phyloP scores from a whole-genome alignment of 2,888 invertebrate genomes.

The Xestoiulus laeticollis region DNA sequence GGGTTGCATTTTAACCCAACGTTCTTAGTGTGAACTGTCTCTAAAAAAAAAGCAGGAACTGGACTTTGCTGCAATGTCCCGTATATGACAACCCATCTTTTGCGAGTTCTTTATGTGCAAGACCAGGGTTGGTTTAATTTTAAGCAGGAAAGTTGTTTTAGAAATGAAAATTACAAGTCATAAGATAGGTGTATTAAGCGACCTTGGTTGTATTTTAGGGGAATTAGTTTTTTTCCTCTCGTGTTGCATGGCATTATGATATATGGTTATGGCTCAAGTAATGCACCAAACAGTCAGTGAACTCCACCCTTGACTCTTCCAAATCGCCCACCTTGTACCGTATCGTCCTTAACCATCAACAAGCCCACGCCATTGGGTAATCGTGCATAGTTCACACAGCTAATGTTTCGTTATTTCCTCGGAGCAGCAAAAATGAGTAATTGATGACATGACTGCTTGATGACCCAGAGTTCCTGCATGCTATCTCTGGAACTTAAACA shows the following conservation, averaged over 20 bases:
- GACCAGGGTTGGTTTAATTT: not conserved
- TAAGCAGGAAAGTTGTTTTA: constrained; percentile 12
- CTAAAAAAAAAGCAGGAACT: not conserved
- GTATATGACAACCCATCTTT: not conserved
- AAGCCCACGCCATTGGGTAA: constrained; percentile 11
- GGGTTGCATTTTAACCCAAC: too few species aligned
- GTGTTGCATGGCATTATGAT: constrained; percentile 7
- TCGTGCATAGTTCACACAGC: constrained; percentile 10
- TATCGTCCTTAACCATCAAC: not conserved
- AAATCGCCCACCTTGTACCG: constrained; percentile 26
- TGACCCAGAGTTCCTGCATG: not conserved
- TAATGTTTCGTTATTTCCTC: constrained; percentile 26
- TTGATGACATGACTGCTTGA: not conserved
- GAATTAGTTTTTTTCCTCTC: not conserved
- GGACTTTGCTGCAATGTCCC: not conserved
- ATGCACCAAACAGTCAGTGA: constrained; percentile 19
- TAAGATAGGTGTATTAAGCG: not conserved
- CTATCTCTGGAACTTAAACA: not conserved
- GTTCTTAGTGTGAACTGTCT: too few species aligned
- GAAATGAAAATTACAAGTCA: constrained; percentile 26
- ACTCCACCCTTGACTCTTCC: constrained; percentile 20
- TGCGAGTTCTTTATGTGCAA: not conserved
- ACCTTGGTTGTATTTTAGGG: constrained; percentile 17
- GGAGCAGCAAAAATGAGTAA: not conserved
- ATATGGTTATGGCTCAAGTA: not conserved